These are phyloP conservation scores for Netelia virgata DNA, from an alignment of 2,888 invertebrate species.

Conservation along the genomic window DNA sequence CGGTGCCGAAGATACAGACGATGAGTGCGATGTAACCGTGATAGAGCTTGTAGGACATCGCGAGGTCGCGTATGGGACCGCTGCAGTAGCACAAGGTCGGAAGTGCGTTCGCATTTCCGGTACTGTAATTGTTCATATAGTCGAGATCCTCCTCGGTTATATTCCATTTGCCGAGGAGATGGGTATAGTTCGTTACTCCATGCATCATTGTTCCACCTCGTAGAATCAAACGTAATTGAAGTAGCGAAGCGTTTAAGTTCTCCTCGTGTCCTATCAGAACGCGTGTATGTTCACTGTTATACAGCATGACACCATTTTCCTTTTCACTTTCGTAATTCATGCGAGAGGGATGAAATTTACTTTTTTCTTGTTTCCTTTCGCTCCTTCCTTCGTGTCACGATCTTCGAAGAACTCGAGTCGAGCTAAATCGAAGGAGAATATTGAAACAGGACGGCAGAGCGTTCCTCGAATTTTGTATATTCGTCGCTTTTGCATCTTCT, in stretches of 20 bases:
- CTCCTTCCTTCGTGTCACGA: too few relatives aligned
- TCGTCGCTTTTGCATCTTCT: too few relatives aligned
- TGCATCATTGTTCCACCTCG: constrained; percentile 70
- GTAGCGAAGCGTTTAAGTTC: constrained; percentile 69
- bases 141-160: constrained; percentile 80
- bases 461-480: too few relatives aligned
- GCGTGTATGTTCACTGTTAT: constrained; percentile 50
- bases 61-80: constrained; percentile 87
- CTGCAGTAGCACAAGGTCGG: constrained; percentile 86
- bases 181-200: constrained; percentile 71
- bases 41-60: constrained; percentile 88
- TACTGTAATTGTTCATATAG: constrained; percentile 75
- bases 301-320: constrained; percentile 68
- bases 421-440: too few relatives aligned
- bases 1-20: constrained; percentile 94
- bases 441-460: too few relatives aligned
- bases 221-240: constrained; percentile 66
- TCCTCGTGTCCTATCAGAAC: constrained; percentile 36
- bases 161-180: constrained; percentile 75
- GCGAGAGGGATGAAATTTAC: too few relatives aligned
- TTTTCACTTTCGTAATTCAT: too few relatives aligned
- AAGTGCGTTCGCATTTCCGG: constrained; percentile 51
- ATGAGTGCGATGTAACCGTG: constrained; percentile 94
- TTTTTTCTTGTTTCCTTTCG: too few relatives aligned
- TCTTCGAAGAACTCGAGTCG: too few relatives aligned